Percentiles rank a stretch among this genome's conserved stretches.
phyloP scores from a whole-genome alignment of 2,888 invertebrate species.

The Macrosoma leucophasiata region DNA sequence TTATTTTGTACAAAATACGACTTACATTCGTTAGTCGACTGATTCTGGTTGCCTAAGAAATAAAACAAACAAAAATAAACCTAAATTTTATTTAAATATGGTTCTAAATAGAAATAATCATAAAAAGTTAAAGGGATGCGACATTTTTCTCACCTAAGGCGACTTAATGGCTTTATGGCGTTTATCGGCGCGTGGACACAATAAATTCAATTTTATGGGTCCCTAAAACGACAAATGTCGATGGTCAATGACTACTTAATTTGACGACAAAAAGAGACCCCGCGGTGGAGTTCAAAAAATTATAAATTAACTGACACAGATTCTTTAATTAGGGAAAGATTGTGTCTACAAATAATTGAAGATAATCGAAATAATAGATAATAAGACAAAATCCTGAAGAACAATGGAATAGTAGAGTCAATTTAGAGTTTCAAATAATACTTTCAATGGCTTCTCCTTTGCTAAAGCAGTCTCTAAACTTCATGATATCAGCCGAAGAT shows the following conservation, averaged over 20 bases:
- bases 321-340: no score
- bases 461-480: no score
- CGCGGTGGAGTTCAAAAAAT: neutral
- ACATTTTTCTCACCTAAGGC: neutral
- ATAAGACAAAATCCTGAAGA: no score
- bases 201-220: conserved; percentile 67
- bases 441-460: no score
- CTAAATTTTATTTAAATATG: neutral
- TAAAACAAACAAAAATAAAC: neutral
- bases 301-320: no score
- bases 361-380: no score
- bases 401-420: no score
- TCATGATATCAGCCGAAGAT: no score
- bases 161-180: conserved; percentile 28
- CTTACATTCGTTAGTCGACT: no score
- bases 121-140: conserved; percentile 6
- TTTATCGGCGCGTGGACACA: conserved; percentile 51
- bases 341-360: no score
- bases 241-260: conserved; percentile 36
- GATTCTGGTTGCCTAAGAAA: conserved; percentile 1
- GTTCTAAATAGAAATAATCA: neutral
- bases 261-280: conserved; percentile 17
- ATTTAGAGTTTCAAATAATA: no score
- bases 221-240: conserved; percentile 25
- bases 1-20: conserved; percentile 7